Evolutionary conservation across 2,888 invertebrate species (phyloP).

Genomic region (Julus scandinavius): DNA sequence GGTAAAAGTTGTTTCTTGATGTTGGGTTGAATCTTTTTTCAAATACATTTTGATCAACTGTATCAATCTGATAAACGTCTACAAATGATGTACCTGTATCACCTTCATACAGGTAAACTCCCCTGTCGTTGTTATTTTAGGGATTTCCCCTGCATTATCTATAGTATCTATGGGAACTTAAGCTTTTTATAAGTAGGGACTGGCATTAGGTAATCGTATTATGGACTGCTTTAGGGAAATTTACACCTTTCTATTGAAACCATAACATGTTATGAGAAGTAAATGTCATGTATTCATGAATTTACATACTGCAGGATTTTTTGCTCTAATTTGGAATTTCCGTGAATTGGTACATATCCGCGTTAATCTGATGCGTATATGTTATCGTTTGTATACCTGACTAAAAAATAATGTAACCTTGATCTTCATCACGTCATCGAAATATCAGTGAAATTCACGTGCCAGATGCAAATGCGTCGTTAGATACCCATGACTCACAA

Average conservation of each 20-base stretch:
- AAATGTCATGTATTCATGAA: neutral
- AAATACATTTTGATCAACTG: too few species aligned
- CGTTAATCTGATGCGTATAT: neutral
- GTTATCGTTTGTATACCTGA: neutral
- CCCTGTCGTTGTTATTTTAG: neutral
- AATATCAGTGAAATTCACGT: neutral
- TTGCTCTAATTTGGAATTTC: neutral
- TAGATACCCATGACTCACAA: neutral
- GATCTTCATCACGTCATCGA: constrained; percentile 18
- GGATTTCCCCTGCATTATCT: neutral
- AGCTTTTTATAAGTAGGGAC: neutral
- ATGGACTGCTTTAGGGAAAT: neutral
- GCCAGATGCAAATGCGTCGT: neutral
- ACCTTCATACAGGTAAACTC: too few species aligned
- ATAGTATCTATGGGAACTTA: neutral
- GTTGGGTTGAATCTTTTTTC: too few species aligned
- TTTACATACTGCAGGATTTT: neutral
- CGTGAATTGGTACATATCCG: neutral
- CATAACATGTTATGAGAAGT: neutral
- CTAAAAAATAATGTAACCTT: neutral
- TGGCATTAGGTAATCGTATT: neutral
- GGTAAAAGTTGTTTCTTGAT: too few species aligned
- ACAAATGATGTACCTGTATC: too few species aligned
- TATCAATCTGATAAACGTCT: too few species aligned
- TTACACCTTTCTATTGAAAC: neutral